A percentile compares a stretch with the other conserved stretches of the same genome.
Evolutionary conservation across 2,797 vertebrate species (phyloP).

Genomic region (Epinephelus awoara): DNA sequence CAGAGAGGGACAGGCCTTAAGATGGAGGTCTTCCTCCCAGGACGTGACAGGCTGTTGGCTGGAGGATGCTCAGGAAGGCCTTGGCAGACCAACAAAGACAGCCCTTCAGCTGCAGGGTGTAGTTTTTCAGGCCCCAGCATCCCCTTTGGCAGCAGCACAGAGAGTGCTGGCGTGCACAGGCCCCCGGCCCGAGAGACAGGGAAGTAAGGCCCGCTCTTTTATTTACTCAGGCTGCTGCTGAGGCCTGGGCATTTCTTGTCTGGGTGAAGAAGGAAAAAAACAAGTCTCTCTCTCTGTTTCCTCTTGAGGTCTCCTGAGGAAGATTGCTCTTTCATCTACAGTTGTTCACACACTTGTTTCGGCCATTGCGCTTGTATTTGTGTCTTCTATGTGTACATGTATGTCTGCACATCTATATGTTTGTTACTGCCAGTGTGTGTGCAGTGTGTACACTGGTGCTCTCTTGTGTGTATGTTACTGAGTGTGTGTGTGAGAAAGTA

Average conservation of each 20-base stretch:
- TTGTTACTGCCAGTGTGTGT: constrained; percentile 40
- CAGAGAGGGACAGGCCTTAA: constrained; percentile 88
- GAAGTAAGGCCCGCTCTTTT: constrained; percentile 97
- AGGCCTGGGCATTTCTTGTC: constrained; percentile 98
- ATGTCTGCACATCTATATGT: constrained; percentile 61
- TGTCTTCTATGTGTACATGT: constrained; percentile 60
- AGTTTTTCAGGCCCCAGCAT: constrained; percentile 97
- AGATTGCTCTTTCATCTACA: constrained; percentile 91
- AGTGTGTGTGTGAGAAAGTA: constrained; percentile 11
- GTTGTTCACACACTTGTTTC: constrained; percentile 98
- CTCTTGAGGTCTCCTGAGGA: constrained; percentile 81
- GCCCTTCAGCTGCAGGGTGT: constrained; percentile 99
- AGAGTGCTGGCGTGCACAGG: constrained; percentile 93
- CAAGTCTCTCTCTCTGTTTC: constrained; percentile 80
- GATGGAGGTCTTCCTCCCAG: constrained; percentile 98
- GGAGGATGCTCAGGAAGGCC: constrained; percentile 98
- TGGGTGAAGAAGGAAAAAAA: constrained; percentile 92
- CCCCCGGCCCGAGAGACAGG: constrained; percentile 94
- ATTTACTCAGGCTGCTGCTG: constrained; percentile 99
- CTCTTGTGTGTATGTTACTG: constrained; percentile 22
- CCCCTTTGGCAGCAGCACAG: constrained; percentile 98
- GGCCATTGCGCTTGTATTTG: constrained; percentile 85
- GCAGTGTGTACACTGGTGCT: constrained; percentile 11
- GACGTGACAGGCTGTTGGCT: constrained; percentile 92
- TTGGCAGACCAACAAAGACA: constrained; percentile 99